Evolutionary conservation across 2,113 vertebrate genomes (phyloP), one percentile per base, ranked within the genome.

Genomic region (Tetrax tetrax): DNA sequence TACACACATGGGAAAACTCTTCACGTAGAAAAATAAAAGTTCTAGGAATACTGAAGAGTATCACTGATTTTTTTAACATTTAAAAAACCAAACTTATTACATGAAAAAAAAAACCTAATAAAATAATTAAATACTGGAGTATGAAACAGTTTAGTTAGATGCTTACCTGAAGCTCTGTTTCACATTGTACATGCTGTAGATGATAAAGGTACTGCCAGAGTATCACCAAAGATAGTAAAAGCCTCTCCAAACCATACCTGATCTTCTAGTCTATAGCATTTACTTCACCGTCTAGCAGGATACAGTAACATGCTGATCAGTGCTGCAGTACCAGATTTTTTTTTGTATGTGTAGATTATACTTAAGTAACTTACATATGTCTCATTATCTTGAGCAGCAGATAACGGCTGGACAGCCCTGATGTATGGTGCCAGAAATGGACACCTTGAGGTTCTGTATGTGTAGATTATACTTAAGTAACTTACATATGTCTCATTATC

Each of bases 391-490:
- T n/a, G n/a, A n/a, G n/a, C n/a, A n/a, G 97, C 98, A 38, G 89
- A 94, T 82, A 98, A 98, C 3, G 99, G 99, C 94, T 99, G 99
- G 99, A 99, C 98, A 16, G 99, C 99, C 10, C 93, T 99, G 86
- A 99, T 99, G 99, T 97, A 98, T 37, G 99, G 98, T 7, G 98
- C 99, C 19, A 98, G 99, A 61, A 99, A 99, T 33, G 99, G 99
- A 35, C 99, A 99, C 88, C 85, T 93, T 14, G 83, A 97, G 3
- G 90, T 98, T 68, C n/a, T n/a, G 3, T 24, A 14, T 68, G 14
- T 25, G 35, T 27, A 61, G 18, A 56, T 61, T 33, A 54, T 14
- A 43, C 3, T 17, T 43, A 56, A 38, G 17, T 21, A 57, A 50
- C 21, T 41, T 56, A 33, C 12, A 33, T 53, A 38, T 6, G 11